Evolutionary conservation across 2,888 invertebrate species (phyloP), one percentile per base, ranked within the genome.

Genomic region (Corythucha ciliata): DNA sequence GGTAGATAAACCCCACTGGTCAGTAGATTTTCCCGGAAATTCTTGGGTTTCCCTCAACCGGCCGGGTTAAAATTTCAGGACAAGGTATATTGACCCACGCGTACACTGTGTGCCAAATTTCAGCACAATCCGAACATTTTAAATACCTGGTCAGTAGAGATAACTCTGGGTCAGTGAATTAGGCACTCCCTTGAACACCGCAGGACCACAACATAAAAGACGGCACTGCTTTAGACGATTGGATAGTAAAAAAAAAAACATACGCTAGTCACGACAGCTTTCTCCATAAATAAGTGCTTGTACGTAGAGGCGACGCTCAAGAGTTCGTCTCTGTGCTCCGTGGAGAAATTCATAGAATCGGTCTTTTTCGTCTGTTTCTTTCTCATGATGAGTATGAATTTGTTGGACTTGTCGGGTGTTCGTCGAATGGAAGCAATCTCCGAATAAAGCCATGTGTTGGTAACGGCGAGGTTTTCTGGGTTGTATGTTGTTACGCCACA

Each of bases 401-500:
- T 87, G 24, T 68, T 60, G 50, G 57, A 50, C 48, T 58, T 63
- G 53, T 58, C 65, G 65, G 69, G 71, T 72, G 65, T 63, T 65
- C 81, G 80, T 4, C 79, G 75, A 27, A 85, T 74, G 25, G 77
- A 79, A 57, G 84, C 77, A 53, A 92, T 82, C 65, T 89, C 89
- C 3, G 79, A 76, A 65, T 87, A 90, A 45, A 80, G 72, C 90
- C 90, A 91, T 70, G 89, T 85, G 72, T 98, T 98, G 49, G 98
- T 98, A 58, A 89, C 77, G 66, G 91, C 91, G 63, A 89, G 72
- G 60, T 78, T 83, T 57, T 75, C 78, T n/a, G 90, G 96, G 71
- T 96, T 96, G 71, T 97, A 97, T 1, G 98, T 98, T 40, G 96
- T 91, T 62, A 98, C 87, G 26, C 94, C 96, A 67, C 82, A 79